Percentiles rank a stretch among this genome's conserved stretches.
These are phyloP conservation scores for Poecile atricapillus DNA, from an alignment of 2,113 vertebrate genomes.

Conservation along the genomic window DNA sequence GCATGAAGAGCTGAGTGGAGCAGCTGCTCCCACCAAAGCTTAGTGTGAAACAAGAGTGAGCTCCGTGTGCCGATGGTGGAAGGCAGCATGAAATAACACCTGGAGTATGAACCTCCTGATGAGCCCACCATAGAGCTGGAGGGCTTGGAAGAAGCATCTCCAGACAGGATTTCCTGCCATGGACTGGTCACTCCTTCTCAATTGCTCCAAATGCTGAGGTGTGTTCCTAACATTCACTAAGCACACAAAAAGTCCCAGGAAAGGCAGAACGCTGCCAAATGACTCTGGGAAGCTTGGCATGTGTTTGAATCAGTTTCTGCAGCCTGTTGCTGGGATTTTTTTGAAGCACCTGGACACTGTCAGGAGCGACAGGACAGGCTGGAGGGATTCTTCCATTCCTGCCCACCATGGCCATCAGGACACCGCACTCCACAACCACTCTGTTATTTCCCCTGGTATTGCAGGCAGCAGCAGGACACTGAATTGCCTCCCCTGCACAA, in stretches of 20 bases:
- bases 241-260: not conserved
- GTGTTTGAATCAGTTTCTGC: fast-evolving
- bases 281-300: not conserved
- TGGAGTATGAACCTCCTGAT: fast-evolving
- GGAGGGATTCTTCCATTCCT: not conserved
- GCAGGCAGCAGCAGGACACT: not conserved
- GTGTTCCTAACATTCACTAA: not conserved
- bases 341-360: not conserved
- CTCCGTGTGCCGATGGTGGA: fast-evolving
- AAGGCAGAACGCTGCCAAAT: not conserved
- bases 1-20: not conserved
- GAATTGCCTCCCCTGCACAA: not conserved
- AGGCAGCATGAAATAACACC: not conserved
- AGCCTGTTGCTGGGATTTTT: not conserved
- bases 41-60: fast-evolving
- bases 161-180: fast-evolving
- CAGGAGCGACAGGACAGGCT: fast-evolving
- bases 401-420: not conserved
- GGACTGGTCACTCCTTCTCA: fast-evolving
- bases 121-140: not conserved
- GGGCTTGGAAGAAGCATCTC: not conserved
- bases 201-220: fast-evolving
- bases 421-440: not conserved
- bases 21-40: not conserved
- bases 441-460: not conserved